phyloP scores from a whole-genome alignment of 2,113 vertebrate genomes.

The Ailurus styani region DNA sequence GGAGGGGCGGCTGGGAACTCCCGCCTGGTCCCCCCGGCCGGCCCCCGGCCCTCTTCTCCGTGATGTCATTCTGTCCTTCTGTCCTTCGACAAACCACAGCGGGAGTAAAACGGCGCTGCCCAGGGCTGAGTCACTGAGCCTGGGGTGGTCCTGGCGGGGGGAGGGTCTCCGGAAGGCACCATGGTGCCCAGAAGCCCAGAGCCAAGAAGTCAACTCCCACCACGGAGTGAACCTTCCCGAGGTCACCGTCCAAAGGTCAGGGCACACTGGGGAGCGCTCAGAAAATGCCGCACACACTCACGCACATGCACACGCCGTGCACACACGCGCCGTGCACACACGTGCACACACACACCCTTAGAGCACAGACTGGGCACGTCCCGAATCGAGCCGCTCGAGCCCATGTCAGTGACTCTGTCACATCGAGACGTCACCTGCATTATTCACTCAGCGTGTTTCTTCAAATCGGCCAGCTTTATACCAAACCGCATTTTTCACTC shows the following conservation, averaged over 20 bases:
- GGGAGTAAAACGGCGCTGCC: too few relatives aligned
- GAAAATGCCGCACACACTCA: background rate
- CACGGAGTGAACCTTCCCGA: too few relatives aligned
- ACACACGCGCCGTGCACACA: fast-evolving
- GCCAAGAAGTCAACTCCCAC: background rate
- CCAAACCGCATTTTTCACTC: background rate
- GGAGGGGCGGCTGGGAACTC: background rate
- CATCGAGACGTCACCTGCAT: background rate
- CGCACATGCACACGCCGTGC: background rate
- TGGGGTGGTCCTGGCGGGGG: background rate
- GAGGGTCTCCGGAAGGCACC: fast-evolving
- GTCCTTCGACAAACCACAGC: too few relatives aligned
- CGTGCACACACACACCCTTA: background rate
- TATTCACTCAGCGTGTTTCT: background rate
- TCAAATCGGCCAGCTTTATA: background rate
- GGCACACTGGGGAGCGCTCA: background rate
- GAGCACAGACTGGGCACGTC: background rate
- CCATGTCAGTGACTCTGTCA: fast-evolving
- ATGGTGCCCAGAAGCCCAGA: background rate
- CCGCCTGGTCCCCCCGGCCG: too few relatives aligned
- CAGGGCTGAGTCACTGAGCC: background rate
- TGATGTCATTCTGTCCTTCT: fast-evolving
- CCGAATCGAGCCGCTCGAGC: too few relatives aligned
- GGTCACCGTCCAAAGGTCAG: background rate
- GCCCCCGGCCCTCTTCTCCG: background rate